phyloP scores from a whole-genome alignment of 1,140 invertebrate genomes.

The Caenorhabditis tropicalis region DNA sequence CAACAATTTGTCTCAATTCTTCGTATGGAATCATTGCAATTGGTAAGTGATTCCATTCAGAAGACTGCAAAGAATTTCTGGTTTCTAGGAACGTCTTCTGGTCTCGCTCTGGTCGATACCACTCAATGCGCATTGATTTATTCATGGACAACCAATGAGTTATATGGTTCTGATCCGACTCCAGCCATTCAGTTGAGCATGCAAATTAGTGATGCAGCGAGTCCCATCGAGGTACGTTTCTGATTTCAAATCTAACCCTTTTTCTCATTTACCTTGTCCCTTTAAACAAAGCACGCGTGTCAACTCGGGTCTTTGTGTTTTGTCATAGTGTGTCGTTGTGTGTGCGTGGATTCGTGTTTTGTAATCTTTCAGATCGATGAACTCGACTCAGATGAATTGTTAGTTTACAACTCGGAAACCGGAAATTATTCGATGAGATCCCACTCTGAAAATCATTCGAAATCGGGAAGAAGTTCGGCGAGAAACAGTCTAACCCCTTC shows the following conservation, averaged over 20 bases:
- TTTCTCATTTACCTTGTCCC: neutral
- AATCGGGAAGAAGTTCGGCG: neutral
- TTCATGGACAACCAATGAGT: slow-evolving; percentile 65
- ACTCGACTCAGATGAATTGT: neutral
- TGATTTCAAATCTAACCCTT: neutral
- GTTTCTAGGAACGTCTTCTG: slow-evolving; percentile 56
- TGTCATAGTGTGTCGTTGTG: neutral
- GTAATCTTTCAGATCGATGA: slow-evolving; percentile 5
- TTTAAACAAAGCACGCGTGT: neutral
- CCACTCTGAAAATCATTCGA: neutral
- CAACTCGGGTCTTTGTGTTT: neutral
- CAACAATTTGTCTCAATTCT: slow-evolving; percentile 89
- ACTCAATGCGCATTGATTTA: slow-evolving; percentile 65
- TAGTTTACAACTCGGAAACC: slow-evolving; percentile 3
- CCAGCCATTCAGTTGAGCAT: slow-evolving; percentile 57
- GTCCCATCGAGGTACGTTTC: slow-evolving; percentile 49
- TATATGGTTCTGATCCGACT: slow-evolving; percentile 61
- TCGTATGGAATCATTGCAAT: slow-evolving; percentile 82
- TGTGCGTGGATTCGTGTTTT: neutral
- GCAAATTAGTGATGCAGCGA: slow-evolving; percentile 29
- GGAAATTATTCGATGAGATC: neutral
- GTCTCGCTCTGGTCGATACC: slow-evolving; percentile 68
- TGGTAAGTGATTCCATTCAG: slow-evolving; percentile 52
- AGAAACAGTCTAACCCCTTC: neutral
- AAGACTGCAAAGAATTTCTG: neutral